These are phyloP conservation scores for Arctia plantaginis DNA, from an alignment of 2,888 invertebrate genomes.

Conservation along the genomic window DNA sequence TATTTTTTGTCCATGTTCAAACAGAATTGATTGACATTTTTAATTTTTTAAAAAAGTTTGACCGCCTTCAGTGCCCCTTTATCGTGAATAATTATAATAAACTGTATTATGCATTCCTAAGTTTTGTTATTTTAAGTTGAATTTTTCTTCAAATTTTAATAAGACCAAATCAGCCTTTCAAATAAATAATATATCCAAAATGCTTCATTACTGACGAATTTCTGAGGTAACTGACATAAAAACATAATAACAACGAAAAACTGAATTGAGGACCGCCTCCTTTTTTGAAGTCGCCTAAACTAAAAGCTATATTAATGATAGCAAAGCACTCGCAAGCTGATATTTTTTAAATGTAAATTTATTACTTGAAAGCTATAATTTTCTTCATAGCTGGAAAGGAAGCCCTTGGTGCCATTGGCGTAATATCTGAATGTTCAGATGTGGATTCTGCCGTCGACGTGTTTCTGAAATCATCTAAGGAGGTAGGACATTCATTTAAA, in stretches of 20 bases:
- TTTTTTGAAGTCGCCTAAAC: too few species aligned
- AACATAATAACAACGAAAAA: too few species aligned
- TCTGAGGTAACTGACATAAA: neutral
- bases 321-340: neutral
- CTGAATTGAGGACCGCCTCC: too few species aligned
- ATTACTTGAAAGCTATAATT: neutral
- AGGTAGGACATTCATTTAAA: constrained; percentile 40
- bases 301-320: neutral
- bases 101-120: neutral
- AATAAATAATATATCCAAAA: too few species aligned
- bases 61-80: neutral
- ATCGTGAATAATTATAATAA: neutral
- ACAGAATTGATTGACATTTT: neutral
- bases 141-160: neutral
- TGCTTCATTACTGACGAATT: too few species aligned
- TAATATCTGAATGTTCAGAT: constrained; percentile 58
- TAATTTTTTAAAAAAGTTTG: neutral
- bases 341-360: too few species aligned
- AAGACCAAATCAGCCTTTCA: too few species aligned
- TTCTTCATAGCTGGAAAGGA: neutral
- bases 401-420: constrained; percentile 35
- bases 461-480: constrained; percentile 48
- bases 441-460: constrained; percentile 64
- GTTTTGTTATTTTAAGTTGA: too few species aligned
- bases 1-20: neutral